Evolutionary conservation across 2,797 vertebrate genomes (phyloP).

Genomic region (Morus bassanus): DNA sequence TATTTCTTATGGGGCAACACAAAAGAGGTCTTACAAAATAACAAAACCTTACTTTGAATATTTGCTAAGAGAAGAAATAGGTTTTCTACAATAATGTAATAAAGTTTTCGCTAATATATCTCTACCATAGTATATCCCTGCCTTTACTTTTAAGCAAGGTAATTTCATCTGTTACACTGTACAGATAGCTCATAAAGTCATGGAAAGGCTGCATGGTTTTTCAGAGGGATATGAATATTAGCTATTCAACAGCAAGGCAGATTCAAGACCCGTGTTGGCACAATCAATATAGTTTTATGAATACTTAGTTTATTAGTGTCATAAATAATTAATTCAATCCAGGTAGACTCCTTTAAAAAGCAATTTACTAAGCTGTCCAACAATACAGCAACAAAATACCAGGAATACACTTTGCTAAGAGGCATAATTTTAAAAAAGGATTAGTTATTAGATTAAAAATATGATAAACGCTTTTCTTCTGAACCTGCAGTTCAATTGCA

Average conservation of each 20-base stretch:
- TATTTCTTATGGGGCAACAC: neutral
- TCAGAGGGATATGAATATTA: slow-evolving; percentile 1
- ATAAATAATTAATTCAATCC: slow-evolving; percentile 32
- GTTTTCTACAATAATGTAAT: neutral
- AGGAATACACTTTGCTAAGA: neutral
- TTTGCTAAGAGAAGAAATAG: neutral
- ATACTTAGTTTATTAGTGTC: slow-evolving; percentile 31
- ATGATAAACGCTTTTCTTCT: neutral
- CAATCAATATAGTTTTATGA: neutral
- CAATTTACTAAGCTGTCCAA: neutral
- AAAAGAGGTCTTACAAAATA: neutral
- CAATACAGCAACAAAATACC: neutral
- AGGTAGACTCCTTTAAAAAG: neutral
- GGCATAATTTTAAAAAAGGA: neutral
- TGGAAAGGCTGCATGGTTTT: neutral
- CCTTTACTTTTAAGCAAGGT: neutral
- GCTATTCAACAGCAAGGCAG: neutral
- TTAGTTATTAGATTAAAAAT: neutral
- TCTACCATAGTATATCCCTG: neutral
- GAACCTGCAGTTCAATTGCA: neutral
- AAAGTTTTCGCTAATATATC: neutral
- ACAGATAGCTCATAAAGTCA: neutral
- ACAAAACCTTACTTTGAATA: neutral
- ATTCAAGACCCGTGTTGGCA: slow-evolving; percentile 1
- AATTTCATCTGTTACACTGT: neutral